phyloP scores from a whole-genome alignment of 2,888 invertebrate species.

The Platycheirus rosarum region DNA sequence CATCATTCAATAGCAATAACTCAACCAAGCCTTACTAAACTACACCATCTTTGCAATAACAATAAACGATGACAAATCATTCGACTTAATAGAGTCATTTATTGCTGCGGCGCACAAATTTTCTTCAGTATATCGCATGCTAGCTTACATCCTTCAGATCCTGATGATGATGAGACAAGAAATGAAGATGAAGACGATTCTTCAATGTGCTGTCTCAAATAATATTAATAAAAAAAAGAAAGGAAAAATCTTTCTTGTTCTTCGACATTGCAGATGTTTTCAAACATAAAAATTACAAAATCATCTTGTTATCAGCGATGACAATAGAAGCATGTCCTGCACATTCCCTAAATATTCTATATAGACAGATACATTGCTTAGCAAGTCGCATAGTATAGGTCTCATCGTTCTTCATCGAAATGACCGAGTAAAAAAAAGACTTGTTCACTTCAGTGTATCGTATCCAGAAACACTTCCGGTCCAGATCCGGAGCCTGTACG shows the following conservation, averaged over 20 bases:
- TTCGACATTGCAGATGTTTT: conserved; percentile 35
- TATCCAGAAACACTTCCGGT: too few species aligned
- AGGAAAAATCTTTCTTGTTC: conserved; percentile 6
- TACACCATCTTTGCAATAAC: neutral
- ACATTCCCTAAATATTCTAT: neutral
- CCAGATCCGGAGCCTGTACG: conserved; percentile 20
- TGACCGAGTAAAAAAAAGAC: conserved; percentile 2
- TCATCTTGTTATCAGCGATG: conserved; percentile 66
- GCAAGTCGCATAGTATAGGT: conserved; percentile 35
- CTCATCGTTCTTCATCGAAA: neutral
- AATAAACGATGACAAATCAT: conserved; percentile 25
- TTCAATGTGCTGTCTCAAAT: conserved; percentile 20
- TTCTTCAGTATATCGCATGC: conserved; percentile 13
- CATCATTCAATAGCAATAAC: conserved; percentile 5
- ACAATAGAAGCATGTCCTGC: conserved; percentile 44
- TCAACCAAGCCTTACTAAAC: neutral
- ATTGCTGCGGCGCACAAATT: conserved; percentile 4
- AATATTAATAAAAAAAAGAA: too few species aligned
- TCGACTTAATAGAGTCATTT: conserved; percentile 20
- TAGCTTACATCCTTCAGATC: conserved; percentile 5
- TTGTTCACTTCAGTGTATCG: conserved; percentile 37
- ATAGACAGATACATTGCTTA: conserved; percentile 5
- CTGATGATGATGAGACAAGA: too few species aligned
- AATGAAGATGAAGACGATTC: neutral
- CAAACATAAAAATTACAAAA: conserved; percentile 64